Percentiles rank a stretch among this genome's conserved stretches.
These are phyloP conservation scores for Lichenostomus cassidix DNA, from an alignment of 2,113 vertebrate species.

Conservation along the genomic window DNA sequence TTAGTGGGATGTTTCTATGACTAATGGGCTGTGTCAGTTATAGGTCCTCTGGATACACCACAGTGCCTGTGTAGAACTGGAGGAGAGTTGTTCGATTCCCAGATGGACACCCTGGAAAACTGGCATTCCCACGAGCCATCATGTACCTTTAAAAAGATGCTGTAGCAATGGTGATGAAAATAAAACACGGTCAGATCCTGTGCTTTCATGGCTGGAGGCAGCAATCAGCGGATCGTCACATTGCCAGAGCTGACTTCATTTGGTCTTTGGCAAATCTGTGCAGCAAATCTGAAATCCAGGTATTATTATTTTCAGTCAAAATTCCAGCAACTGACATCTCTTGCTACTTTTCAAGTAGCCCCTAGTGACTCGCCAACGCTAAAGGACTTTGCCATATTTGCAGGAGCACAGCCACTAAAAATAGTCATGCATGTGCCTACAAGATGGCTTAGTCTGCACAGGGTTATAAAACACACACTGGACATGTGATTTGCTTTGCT, in stretches of 20 bases:
- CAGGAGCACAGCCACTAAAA: slow-evolving; percentile 61
- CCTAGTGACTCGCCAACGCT: background rate
- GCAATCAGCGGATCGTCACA: slow-evolving; percentile 27
- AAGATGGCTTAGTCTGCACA: slow-evolving; percentile 38
- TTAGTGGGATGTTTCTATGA: slow-evolving; percentile 56
- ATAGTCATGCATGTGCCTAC: slow-evolving; percentile 62
- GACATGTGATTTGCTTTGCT: slow-evolving; percentile 50
- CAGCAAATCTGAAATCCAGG: slow-evolving; percentile 50
- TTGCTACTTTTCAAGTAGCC: slow-evolving; percentile 61
- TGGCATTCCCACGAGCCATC: background rate
- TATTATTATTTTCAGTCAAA: slow-evolving; percentile 57
- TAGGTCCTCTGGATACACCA: slow-evolving; percentile 34
- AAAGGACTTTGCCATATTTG: slow-evolving; percentile 47
- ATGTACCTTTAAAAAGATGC: background rate
- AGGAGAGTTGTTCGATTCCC: slow-evolving; percentile 20
- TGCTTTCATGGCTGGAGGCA: slow-evolving; percentile 25
- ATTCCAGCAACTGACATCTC: slow-evolving; percentile 35
- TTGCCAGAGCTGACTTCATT: slow-evolving; percentile 63
- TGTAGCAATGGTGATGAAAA: slow-evolving; percentile 42
- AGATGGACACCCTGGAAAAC: slow-evolving; percentile 43
- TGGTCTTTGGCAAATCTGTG: slow-evolving; percentile 52
- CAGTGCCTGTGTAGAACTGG: background rate
- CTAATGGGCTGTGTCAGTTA: slow-evolving; percentile 56
- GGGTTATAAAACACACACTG: slow-evolving; percentile 35
- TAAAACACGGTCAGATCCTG: slow-evolving; percentile 22